Percentiles rank a stretch among this genome's conserved stretches.
These are phyloP conservation scores for Euglossa dilemma DNA, from an alignment of 1,140 invertebrate species.

Conservation along the genomic window DNA sequence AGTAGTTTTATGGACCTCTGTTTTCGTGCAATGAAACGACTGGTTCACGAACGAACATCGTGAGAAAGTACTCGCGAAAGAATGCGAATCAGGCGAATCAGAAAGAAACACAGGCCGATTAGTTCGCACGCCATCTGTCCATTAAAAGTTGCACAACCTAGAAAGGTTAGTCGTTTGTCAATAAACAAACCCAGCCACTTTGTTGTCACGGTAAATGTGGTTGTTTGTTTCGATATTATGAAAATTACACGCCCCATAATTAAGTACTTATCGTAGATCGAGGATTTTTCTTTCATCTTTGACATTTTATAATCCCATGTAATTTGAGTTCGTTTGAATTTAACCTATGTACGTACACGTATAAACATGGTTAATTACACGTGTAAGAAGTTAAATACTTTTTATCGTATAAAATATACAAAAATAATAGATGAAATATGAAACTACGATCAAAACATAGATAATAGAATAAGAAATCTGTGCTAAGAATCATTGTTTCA, in stretches of 20 bases:
- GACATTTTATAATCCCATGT: no score
- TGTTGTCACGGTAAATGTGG: neutral
- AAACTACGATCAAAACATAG: no score
- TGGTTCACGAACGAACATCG: conserved; percentile 51
- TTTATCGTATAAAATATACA: no score
- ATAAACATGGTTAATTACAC: no score
- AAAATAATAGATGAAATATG: no score
- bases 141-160: conserved; percentile 23
- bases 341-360: no score
- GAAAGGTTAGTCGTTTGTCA: neutral
- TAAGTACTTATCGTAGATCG: no score
- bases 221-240: neutral
- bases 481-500: neutral
- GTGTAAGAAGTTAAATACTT: no score
- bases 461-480: neutral
- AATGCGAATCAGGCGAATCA: conserved; percentile 11
- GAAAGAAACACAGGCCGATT: neutral
- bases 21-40: neutral
- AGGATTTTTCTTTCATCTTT: no score
- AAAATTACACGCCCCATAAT: neutral
- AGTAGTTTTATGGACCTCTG: neutral
- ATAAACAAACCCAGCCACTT: neutral
- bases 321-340: no score
- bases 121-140: neutral
- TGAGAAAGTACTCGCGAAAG: conserved; percentile 37